Percentiles rank a stretch among this genome's conserved stretches.
phyloP scores from a whole-genome alignment of 2,888 invertebrate genomes.

The Polymixis lichenea region DNA sequence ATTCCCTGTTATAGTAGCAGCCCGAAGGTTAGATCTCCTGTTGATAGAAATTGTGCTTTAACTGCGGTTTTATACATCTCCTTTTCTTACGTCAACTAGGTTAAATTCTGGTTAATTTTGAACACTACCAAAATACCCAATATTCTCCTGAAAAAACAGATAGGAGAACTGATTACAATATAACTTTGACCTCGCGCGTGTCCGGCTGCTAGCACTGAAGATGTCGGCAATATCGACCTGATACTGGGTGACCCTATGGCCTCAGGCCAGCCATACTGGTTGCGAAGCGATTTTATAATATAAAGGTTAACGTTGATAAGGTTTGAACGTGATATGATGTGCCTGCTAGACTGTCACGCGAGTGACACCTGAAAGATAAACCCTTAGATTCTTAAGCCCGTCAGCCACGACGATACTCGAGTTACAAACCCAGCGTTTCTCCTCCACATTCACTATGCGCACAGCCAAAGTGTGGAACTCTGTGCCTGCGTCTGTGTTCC shows the following conservation, averaged over 20 bases:
- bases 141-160: not conserved
- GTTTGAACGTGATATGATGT: not conserved
- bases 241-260: slow-evolving; percentile 40
- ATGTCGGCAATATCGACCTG: slow-evolving; percentile 6
- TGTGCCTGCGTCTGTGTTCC: no score
- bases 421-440: no score
- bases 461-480: no score
- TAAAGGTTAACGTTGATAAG: slow-evolving; percentile 50
- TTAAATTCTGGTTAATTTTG: not conserved
- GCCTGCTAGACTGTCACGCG: not conserved
- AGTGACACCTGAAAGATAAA: not conserved
- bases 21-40: no score
- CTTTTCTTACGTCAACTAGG: not conserved
- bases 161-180: slow-evolving; percentile 12
- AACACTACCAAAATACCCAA: not conserved
- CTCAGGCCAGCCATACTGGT: slow-evolving; percentile 45
- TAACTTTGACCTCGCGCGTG: slow-evolving; percentile 50
- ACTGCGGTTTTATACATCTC: not conserved
- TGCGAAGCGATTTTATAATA: slow-evolving; percentile 38
- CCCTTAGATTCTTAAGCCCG: not conserved
- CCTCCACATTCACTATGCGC: no score
- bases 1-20: not conserved
- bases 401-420: no score
- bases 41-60: no score
- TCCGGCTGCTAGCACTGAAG: slow-evolving; percentile 3